Percentiles rank a stretch among this genome's conserved stretches.
phyloP scores from a whole-genome alignment of 2,797 vertebrate species.

The Sebastolobus alascanus region DNA sequence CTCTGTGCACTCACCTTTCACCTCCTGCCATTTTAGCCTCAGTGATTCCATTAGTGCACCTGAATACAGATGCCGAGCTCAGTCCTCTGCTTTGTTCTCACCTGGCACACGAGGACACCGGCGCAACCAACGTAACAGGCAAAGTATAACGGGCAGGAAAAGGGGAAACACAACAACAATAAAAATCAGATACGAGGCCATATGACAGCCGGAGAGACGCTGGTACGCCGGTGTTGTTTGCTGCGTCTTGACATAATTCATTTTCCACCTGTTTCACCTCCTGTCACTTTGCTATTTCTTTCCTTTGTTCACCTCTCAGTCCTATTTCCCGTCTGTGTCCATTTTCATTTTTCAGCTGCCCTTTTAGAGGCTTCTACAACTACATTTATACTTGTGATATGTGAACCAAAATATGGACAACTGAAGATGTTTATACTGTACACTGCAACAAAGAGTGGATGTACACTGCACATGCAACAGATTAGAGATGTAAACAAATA shows the following conservation, averaged over 20 bases:
- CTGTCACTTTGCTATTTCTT: constrained; percentile 37
- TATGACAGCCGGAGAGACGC: constrained; percentile 54
- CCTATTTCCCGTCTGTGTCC: constrained; percentile 8
- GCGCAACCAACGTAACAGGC: constrained; percentile 47
- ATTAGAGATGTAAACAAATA: neutral
- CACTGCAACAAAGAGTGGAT: neutral
- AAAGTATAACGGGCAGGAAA: constrained; percentile 36
- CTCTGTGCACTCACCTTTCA: constrained; percentile 82
- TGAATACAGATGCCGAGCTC: constrained; percentile 77
- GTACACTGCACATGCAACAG: neutral
- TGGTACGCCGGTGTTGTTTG: constrained; percentile 31
- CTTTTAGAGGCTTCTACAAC: neutral
- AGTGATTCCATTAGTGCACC: constrained; percentile 84
- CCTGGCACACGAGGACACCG: constrained; percentile 54
- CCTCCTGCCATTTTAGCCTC: constrained; percentile 84
- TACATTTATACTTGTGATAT: neutral
- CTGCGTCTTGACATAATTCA: constrained; percentile 47
- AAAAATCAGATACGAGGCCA: constrained; percentile 50
- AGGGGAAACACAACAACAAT: constrained; percentile 38
- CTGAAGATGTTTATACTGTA: neutral
- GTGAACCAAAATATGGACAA: neutral
- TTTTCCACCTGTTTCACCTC: constrained; percentile 63
- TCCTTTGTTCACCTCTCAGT: constrained; percentile 8
- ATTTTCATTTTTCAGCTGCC: constrained; percentile 9
- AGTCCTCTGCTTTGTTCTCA: constrained; percentile 62